A percentile compares a stretch with the other conserved stretches of the same genome.
phyloP scores from a whole-genome alignment of 2,888 invertebrate species.

The Nymphalis polychloros region DNA sequence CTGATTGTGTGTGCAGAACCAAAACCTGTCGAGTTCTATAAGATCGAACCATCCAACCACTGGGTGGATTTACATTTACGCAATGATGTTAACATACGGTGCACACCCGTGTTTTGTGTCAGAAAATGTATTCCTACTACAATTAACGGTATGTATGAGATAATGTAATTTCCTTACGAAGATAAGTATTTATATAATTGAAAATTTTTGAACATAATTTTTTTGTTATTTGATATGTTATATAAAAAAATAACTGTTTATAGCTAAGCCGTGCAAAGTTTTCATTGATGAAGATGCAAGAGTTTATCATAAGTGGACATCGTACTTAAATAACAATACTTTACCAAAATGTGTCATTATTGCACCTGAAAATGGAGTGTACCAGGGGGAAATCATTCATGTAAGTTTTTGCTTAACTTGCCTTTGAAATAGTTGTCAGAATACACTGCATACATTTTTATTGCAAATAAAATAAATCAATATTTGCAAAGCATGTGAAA shows the following conservation, averaged over 20 bases:
- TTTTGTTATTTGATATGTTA: not conserved
- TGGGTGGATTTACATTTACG: slow-evolving; percentile 69
- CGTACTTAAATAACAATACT: slow-evolving; percentile 77
- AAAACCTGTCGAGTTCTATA: slow-evolving; percentile 61
- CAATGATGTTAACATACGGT: slow-evolving; percentile 66
- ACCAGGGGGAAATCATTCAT: slow-evolving; percentile 60
- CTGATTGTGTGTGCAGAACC: slow-evolving; percentile 70
- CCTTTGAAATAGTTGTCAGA: no score
- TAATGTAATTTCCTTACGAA: slow-evolving; percentile 5
- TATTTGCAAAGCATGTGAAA: no score
- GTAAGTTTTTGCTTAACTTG: slow-evolving; percentile 44
- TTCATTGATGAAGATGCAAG: slow-evolving; percentile 75
- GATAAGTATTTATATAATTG: not conserved
- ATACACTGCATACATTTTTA: no score
- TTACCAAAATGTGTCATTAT: slow-evolving; percentile 78
- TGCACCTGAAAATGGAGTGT: slow-evolving; percentile 79
- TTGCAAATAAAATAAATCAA: no score
- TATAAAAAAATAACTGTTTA: slow-evolving; percentile 37
- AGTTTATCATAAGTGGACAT: slow-evolving; percentile 79
- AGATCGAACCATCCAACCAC: slow-evolving; percentile 60
- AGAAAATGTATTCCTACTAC: slow-evolving; percentile 73
- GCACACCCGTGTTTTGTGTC: slow-evolving; percentile 69
- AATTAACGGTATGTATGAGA: slow-evolving; percentile 57
- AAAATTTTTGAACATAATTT: not conserved
- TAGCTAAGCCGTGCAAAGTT: slow-evolving; percentile 68